A percentile compares a stretch with the other conserved stretches of the same genome.
Evolutionary conservation across 2,113 vertebrate genomes (phyloP).

Genomic region (Melanostigma gelatinosum): DNA sequence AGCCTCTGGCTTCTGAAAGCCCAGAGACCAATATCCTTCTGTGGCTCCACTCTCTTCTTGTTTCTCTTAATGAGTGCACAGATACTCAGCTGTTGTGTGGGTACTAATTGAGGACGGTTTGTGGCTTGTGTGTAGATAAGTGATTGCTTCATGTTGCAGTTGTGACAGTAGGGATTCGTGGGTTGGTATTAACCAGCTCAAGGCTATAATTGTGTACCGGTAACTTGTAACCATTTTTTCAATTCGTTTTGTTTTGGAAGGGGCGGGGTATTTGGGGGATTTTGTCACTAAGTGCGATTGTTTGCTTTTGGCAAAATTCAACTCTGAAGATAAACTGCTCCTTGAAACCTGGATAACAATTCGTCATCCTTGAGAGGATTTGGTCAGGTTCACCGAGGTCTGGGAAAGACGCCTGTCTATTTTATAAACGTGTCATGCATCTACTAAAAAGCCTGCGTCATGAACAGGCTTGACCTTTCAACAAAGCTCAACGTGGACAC

Average conservation of each 20-base stretch:
- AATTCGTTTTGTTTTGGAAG: neutral
- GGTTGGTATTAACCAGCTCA: neutral
- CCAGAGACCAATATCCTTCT: neutral
- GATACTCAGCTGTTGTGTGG: neutral
- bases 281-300: neutral
- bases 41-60: neutral
- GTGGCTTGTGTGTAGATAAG: neutral
- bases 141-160: slow-evolving; percentile 17
- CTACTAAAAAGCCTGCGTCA: neutral
- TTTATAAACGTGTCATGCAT: neutral
- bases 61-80: neutral
- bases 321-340: neutral
- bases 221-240: slow-evolving; percentile 3
- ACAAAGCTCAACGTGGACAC: slow-evolving; percentile 48
- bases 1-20: slow-evolving; percentile 2
- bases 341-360: neutral
- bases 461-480: neutral
- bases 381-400: neutral
- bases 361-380: neutral
- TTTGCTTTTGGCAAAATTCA: neutral
- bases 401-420: neutral
- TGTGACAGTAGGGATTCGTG: slow-evolving; percentile 14
- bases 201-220: slow-evolving; percentile 8
- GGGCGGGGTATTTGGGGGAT: neutral
- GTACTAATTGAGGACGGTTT: neutral